Evolutionary conservation across 1,140 invertebrate species (phyloP).

Genomic region (Sinella curviseta): DNA sequence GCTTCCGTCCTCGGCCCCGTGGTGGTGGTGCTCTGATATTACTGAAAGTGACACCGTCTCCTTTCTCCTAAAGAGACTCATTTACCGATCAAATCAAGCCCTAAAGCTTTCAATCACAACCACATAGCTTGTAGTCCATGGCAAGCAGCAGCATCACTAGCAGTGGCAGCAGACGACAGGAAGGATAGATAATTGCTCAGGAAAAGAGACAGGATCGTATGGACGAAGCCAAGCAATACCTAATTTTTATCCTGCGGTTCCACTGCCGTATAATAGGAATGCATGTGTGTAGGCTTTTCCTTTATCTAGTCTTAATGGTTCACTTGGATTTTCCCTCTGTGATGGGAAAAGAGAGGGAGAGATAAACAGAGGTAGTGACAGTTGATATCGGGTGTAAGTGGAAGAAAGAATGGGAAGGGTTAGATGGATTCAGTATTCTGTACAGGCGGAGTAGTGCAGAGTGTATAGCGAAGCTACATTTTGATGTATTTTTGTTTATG

Average conservation of each 20-base stretch:
- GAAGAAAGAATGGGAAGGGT: too few species aligned
- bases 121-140: neutral
- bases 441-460: too few species aligned
- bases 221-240: neutral
- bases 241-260: neutral
- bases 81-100: constrained; percentile 3
- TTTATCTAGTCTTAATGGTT: too few species aligned
- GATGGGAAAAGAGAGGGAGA: too few species aligned
- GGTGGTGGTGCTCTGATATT: neutral
- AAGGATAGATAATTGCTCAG: neutral
- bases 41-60: constrained; percentile 8
- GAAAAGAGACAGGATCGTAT: neutral
- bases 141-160: neutral
- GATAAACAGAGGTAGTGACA: too few species aligned
- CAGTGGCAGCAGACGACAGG: neutral
- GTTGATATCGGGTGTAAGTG: too few species aligned
- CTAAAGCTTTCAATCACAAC: constrained; percentile 5
- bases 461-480: too few species aligned
- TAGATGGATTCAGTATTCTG: too few species aligned
- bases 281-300: too few species aligned
- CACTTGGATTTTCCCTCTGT: too few species aligned
- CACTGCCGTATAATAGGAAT: neutral
- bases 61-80: neutral
- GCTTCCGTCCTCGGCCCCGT: neutral
- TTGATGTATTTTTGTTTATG: too few species aligned